Evolutionary conservation across 2,113 vertebrate species (phyloP), one percentile per base, ranked within the genome.

Genomic region (Calidris pugnax): DNA sequence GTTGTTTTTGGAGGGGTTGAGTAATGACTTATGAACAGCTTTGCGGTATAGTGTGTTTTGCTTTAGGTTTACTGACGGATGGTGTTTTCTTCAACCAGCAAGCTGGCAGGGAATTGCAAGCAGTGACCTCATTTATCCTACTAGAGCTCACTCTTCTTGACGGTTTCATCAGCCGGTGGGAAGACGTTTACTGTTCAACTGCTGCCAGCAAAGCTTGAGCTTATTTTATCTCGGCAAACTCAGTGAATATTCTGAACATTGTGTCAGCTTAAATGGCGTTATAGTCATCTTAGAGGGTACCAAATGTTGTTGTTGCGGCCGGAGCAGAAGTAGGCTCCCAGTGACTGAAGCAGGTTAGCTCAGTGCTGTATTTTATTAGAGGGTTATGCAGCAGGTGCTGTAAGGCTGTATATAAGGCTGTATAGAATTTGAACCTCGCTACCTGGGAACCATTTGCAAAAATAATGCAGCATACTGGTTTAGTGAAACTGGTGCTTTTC

Each of bases 61-160:
- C 92, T 87, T 64, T 87, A 64, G 84, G 57, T 95, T 89, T 85
- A 68, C 66, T 95, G 92, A 92, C 22, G 53, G 91, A 79, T 81
- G 73, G 74, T 89, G 89, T 89, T 97, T 95, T 95, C 87, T 89
- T 85, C 87, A 89, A 20, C 66, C 57, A 83, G 84, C 95, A 85
- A 85, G 73, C 86, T 94, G 92, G 90, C 86, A 85, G 87, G 89
- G 90, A 91, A 86, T 67, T 92, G 83, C 85, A 78, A 73, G 81
- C 91, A 92, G 95, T 85, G 95, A 96, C 95, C 74, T 93, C 93
- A 82, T 96, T 94, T 87, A 88, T 93, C 48, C 87, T 67, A 2
- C 72, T 26, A 14, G 85, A 84, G 45, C 90, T 93, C 79, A 66
- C 83, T 95, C 51, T 93, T 90, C 85, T 87, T 86, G 95, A 91